Evolutionary conservation across 1,140 invertebrate genomes (phyloP), one percentile per base, ranked within the genome.

Genomic region (Bombus difficillimus): DNA sequence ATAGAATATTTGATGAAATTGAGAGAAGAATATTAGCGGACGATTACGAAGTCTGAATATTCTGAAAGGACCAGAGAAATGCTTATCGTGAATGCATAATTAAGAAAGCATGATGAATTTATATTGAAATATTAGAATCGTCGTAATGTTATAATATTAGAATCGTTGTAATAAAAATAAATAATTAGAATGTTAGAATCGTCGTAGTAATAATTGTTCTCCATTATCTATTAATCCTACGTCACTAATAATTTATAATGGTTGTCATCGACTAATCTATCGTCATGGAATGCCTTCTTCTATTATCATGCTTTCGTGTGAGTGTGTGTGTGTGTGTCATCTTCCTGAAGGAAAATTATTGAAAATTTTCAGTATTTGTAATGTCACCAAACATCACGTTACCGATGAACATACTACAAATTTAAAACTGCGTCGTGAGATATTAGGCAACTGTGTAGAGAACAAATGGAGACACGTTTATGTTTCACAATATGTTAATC

Each of bases 211-310:
- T 69, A 64, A 18, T 34, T 28, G 10, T 22, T 15, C 32, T 64
- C 39, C 62, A 78, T 87, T 83, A 84, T 87, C 66, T 59, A 84
- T 84, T 87, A 74, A 88, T 86, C 68, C 66, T 62, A 10, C 15
- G 37, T 77, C 79, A 39, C 57, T 86, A 86, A 80, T 86, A 83
- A 89, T 74, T 86, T 75, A 86, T 43, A 39, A 69, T 25, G 53
- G 18, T 1, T 71, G 72, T 88, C 71, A 86, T 43, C 83, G 83
- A 75, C 37, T 69, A 73, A 72, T 76, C 78, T 41, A 25, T 86
- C 83, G 69, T 53, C 25, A 76, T 6, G 32, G 9, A 59, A n/a
- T 15, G 37, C 12, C 34, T 28, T 69, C 12, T 22, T 53, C 18
- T 22, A 53, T 53, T 22, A 53, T 69, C 18, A 8, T 4, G 18